These are phyloP conservation scores for Poliocrania exsul DNA, from an alignment of 2,797 vertebrate genomes.

Conservation along the genomic window DNA sequence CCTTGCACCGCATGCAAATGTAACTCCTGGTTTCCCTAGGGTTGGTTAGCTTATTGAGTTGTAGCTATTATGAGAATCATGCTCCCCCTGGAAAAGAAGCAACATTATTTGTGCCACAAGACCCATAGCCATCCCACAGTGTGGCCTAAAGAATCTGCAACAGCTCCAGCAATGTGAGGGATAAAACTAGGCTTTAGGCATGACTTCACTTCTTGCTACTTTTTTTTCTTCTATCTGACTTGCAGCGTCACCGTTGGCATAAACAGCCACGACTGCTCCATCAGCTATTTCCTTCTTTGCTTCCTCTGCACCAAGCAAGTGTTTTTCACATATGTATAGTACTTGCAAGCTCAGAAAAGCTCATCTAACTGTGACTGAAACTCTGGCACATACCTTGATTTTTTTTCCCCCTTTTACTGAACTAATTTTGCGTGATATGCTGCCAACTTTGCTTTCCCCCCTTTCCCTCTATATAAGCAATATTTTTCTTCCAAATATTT, in stretches of 20 bases:
- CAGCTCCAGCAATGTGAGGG: not conserved
- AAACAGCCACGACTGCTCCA: slow-evolving; percentile 56
- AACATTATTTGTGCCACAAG: fast-evolving
- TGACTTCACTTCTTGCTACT: slow-evolving; percentile 29
- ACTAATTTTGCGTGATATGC: slow-evolving; percentile 25
- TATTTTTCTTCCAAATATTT: slow-evolving; percentile 60
- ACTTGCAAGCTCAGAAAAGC: slow-evolving; percentile 66
- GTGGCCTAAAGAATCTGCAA: not conserved
- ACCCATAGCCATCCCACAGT: not conserved
- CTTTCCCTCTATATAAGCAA: slow-evolving; percentile 49
- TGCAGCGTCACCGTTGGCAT: slow-evolving; percentile 66
- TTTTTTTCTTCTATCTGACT: slow-evolving; percentile 32
- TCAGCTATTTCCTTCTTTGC: slow-evolving; percentile 63
- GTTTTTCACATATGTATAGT: slow-evolving; percentile 63
- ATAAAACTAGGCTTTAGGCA: not conserved
- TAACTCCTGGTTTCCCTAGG: not conserved
- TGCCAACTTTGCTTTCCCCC: slow-evolving; percentile 47
- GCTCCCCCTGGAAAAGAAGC: not conserved
- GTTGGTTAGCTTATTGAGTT: not conserved
- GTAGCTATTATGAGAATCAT: not conserved
- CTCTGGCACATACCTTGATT: slow-evolving; percentile 40
- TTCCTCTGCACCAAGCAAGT: slow-evolving; percentile 47
- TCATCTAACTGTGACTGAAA: slow-evolving; percentile 60
- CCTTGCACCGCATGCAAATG: not conserved
- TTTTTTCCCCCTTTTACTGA: slow-evolving; percentile 16